Percentiles rank a stretch among this genome's conserved stretches.
Evolutionary conservation across 2,113 vertebrate species (phyloP).

Genomic region (Poecile atricapillus): DNA sequence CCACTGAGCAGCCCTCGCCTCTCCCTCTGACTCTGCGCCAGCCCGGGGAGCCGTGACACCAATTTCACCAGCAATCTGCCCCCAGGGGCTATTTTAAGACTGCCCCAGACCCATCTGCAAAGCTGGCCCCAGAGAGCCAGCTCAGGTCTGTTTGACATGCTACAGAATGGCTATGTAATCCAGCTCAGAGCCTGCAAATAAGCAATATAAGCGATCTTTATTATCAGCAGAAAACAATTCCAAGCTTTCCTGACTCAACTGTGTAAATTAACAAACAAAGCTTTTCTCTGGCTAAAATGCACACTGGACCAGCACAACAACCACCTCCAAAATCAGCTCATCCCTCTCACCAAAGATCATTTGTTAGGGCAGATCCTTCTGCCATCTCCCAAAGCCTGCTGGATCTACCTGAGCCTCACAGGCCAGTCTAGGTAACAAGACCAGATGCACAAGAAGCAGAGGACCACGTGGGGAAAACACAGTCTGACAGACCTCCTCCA

Average conservation of each 20-base stretch:
- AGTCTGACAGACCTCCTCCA: neutral
- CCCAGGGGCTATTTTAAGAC: conserved; percentile 1
- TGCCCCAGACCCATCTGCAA: neutral
- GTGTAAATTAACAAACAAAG: neutral
- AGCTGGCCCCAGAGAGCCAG: neutral
- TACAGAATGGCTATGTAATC: fast-evolving
- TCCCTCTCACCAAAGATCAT: neutral
- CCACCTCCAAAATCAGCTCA: neutral
- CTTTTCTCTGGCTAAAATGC: neutral
- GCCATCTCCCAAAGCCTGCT: neutral
- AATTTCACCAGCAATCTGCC: neutral
- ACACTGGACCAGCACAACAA: neutral
- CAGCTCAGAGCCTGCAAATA: neutral
- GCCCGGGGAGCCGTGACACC: neutral
- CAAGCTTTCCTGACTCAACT: neutral
- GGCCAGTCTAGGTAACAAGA: neutral
- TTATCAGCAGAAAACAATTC: neutral
- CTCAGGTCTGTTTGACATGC: neutral
- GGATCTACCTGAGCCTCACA: fast-evolving
- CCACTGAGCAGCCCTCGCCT: neutral
- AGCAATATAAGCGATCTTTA: fast-evolving
- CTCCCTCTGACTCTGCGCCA: neutral
- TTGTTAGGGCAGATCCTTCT: neutral
- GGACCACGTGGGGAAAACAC: fast-evolving
- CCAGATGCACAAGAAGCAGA: neutral